phyloP scores from a whole-genome alignment of 1,140 invertebrate species.

The Paraescarpia echinospica region DNA sequence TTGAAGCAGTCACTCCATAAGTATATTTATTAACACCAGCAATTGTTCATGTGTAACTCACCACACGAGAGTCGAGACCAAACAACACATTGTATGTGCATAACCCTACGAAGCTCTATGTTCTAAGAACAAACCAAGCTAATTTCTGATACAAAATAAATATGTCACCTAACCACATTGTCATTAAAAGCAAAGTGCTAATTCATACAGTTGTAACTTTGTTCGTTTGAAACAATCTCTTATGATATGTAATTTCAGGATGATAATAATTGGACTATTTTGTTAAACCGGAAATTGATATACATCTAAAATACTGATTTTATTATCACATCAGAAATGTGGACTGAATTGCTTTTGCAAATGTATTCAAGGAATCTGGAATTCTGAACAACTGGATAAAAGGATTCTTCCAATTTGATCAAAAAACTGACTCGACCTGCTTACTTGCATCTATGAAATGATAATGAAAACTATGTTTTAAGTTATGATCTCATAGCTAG shows the following conservation, averaged over 20 bases:
- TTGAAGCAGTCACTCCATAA: too few relatives aligned
- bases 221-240: background rate
- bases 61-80: background rate
- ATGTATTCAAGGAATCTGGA: background rate
- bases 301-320: too few relatives aligned
- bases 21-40: too few relatives aligned
- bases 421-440: background rate
- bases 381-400: background rate
- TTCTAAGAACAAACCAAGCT: background rate
- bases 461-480: background rate
- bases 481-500: background rate
- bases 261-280: background rate
- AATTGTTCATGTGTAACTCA: too few relatives aligned
- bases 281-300: background rate
- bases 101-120: background rate
- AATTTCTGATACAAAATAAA: background rate
- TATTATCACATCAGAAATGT: background rate
- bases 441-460: background rate
- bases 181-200: background rate
- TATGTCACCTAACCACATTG: background rate
- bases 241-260: background rate
- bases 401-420: background rate
- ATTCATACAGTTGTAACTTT: background rate
- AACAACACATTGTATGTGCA: background rate
- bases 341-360: background rate